Evolutionary conservation across 2,888 invertebrate genomes (phyloP).

Genomic region (Atherix ibis): DNA sequence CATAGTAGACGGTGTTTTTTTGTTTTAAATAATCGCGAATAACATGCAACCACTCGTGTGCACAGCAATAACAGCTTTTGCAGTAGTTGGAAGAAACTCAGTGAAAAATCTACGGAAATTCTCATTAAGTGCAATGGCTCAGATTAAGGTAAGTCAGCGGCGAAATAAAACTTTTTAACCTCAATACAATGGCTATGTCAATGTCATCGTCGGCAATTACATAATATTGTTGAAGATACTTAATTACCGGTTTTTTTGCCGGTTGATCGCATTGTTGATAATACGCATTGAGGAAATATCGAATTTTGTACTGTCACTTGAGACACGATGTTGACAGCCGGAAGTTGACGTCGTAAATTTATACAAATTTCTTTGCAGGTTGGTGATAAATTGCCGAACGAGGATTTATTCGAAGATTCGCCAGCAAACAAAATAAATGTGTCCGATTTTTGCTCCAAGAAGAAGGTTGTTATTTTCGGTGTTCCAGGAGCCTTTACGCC

Average conservation of each 20-base stretch:
- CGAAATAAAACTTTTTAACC: neutral
- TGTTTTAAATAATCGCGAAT: no score
- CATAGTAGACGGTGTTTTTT: no score
- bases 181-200: neutral
- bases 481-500: conserved; percentile 94
- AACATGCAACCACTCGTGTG: conserved; percentile 7
- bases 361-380: conserved; percentile 39
- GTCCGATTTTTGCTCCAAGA: conserved; percentile 51
- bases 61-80: conserved; percentile 3
- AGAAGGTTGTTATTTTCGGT: conserved; percentile 74
- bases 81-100: conserved; percentile 7
- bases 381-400: conserved; percentile 64
- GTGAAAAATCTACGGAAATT: conserved; percentile 15
- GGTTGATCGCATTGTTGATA: neutral
- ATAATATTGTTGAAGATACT: no score
- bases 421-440: conserved; percentile 78
- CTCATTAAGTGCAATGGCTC: conserved; percentile 25
- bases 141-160: conserved; percentile 22
- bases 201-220: no score
- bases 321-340: no score
- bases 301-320: no score
- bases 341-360: neutral
- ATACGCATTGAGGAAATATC: no score
- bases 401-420: conserved; percentile 69
- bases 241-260: no score